Evolutionary conservation across 2,113 vertebrate species (phyloP), one percentile per base, ranked within the genome.

Genomic region (Sturnus vulgaris): DNA sequence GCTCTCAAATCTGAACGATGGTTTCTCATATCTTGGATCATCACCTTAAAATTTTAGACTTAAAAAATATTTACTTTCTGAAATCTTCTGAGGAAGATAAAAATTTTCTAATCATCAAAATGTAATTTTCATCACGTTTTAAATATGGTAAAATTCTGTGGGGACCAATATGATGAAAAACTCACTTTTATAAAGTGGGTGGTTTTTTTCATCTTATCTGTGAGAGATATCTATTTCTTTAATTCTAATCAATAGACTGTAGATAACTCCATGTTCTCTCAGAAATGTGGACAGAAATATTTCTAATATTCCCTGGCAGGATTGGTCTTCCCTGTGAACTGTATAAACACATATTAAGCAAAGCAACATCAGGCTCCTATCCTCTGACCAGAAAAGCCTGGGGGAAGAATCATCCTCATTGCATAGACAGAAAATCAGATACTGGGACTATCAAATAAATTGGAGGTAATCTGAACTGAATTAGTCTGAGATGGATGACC

Each of bases 81-180:
- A 49, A 80, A 69, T 39, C 3, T 33, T 86, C 15, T 52, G 12
- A 16, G 56, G 31, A 72, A 65, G 21, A 33, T 42, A 21, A 76
- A 39, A 17, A 8, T 0, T 6, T 71, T 59, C 9, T 64, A 60
- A 27, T 35, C 1, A 60, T 64, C 13, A 72, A 77, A 86, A 69
- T 49, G 2, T 24, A 1, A 63, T 69, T 80, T 61, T 23, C 1
- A 1, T 6, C 2, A 11, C 1, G 0, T 82, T 82, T 82, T 59
- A 75, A 5, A 63, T 63, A 30, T 22, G 20, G 22, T 16, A 15
- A 33, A 91, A 22, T 81, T 82, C 15, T 31, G 33, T 25, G 37
- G 10, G 31, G 44, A 79, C 1, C 4, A 75, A 49, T 46, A 12
- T 6, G 14, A 30, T 31, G 33, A 60, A 85, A 82, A 93, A 59